Percentiles rank a stretch among this genome's conserved stretches.
These are phyloP conservation scores for Oryzias woworae DNA, from an alignment of 2,113 vertebrate species.

Conservation along the genomic window DNA sequence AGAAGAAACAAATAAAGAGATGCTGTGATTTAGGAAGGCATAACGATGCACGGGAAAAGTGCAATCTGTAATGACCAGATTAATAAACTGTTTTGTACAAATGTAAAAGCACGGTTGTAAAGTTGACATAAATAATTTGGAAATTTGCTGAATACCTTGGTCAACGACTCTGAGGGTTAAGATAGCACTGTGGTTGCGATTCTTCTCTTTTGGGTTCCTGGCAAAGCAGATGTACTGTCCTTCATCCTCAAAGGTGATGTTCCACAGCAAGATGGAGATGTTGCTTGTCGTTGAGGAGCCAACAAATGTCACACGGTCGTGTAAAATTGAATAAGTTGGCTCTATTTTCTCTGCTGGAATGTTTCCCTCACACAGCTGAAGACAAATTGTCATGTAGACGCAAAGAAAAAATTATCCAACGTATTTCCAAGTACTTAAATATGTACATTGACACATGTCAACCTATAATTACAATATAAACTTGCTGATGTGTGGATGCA, in stretches of 20 bases:
- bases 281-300: conserved; percentile 83
- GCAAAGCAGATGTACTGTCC: conserved; percentile 89
- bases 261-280: conserved; percentile 86
- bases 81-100: not conserved
- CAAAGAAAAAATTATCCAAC: not conserved
- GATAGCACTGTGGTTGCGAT: conserved; percentile 80
- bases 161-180: conserved; percentile 86
- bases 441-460: not conserved
- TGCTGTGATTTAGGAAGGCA: not conserved
- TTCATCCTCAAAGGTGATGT: conserved; percentile 87
- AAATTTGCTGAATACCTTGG: conserved; percentile 79
- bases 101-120: not conserved
- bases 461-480: not conserved
- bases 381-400: conserved; percentile 9
- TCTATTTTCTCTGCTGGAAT: conserved; percentile 75
- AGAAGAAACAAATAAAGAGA: conserved; percentile 6
- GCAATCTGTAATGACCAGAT: not conserved
- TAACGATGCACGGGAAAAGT: not conserved
- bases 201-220: conserved; percentile 87
- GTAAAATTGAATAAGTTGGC: conserved; percentile 53
- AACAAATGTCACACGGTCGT: conserved; percentile 81
- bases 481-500: not conserved
- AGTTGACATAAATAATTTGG: not conserved
- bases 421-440: not conserved
- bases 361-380: conserved; percentile 75